Evolutionary conservation across 1,140 invertebrate species (phyloP), one percentile per base, ranked within the genome.

Genomic region (Hylaeus volcanicus): DNA sequence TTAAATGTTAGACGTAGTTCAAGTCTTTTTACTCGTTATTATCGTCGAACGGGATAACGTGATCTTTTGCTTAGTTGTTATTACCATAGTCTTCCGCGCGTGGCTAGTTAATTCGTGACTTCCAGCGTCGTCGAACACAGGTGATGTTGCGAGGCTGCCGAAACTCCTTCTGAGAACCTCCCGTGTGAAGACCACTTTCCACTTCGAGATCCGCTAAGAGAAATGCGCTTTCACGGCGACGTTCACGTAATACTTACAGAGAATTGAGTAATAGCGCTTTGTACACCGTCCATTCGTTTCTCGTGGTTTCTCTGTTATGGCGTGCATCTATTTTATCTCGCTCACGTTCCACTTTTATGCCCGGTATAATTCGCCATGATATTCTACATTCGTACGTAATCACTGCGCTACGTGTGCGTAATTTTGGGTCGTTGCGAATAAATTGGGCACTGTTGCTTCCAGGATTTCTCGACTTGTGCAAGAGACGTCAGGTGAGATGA

Each of bases 201-300:
- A 73, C 78, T 78, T 77, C 86, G 45, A 87, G 84, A 88, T 85
- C 74, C 71, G 86, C 83, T 61, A 74, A 74, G 86, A 89, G 90
- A 92, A 91, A 91, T 91, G 86, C 86, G 82, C 90, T 92, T 92
- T 91, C 89, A 88, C 90, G 82, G 5, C 82, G 79, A 68, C 70
- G 87, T 78, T 89, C 86, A 89, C 88, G 88, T 91, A 92, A 91
- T 89, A 86, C 87, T 83, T 86, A 81, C 41, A 66, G 58, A 5
- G 76, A 39, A 77, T 84, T 74, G 64, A 65, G 48, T 84, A 81
- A 81, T 56, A 37, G 63, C 11, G 43, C 63, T 48, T 80, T 26
- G 61, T 6, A 76, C 12, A n/a, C 14, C 55, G 48, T 15, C 79
- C 58, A 58, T 39, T 58, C 58, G 74, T 69, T 26, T 12, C 66